Base-by-base conservation (phyloP, 2,113 vertebrate species). In the Prionailurus viverrinus region DNA sequence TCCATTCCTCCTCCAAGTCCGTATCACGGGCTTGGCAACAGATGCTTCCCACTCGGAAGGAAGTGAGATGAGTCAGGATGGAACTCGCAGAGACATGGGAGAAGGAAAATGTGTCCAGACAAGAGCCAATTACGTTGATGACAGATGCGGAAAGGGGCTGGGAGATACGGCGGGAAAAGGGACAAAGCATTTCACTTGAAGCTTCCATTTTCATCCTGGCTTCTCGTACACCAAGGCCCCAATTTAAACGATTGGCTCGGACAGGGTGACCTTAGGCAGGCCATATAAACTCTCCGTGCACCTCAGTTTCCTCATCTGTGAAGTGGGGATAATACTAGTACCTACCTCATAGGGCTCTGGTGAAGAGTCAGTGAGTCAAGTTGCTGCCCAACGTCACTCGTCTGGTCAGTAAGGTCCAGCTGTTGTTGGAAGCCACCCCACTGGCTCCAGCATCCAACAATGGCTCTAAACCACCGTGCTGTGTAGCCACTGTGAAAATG, bases 141-240 rank as follows among this genome's bases (percentile, higher is more conserved):
- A 80, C 7, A 91, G 61, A 36, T n/a, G 53, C 78, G 53, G n/a
- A 76, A 88, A 94, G 71, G 27, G 36, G 71, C 31, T 79, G 53
- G 61, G 7, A 86, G 66, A 89, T 68, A 76, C 4, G 16, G 25
- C 23, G 76, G 23, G 65, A 79, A 76, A 45, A 18, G 29, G 74
- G 51, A 55, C 48, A 96, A 55, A 71, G 89, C 33, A 63, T 76
- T 69, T 69, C 73, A 45, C 3, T 19, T 74, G 29, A 80, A 53
- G 51, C 63, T 95, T 94, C 65, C 63, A 69, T 85, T 94, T 82
- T 91, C 66, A 53, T 74, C 19, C 83, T 68, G 23, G 31, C 55
- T 63, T 79, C 63, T 55, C 88, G 29, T 51, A 85, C 45, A 51
- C 23, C 88, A 89, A 53, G 85, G 45, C 23, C 15, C 51, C 45